Evolutionary conservation across 1,140 invertebrate species (phyloP).

Genomic region (Scaptomyza hsui): DNA sequence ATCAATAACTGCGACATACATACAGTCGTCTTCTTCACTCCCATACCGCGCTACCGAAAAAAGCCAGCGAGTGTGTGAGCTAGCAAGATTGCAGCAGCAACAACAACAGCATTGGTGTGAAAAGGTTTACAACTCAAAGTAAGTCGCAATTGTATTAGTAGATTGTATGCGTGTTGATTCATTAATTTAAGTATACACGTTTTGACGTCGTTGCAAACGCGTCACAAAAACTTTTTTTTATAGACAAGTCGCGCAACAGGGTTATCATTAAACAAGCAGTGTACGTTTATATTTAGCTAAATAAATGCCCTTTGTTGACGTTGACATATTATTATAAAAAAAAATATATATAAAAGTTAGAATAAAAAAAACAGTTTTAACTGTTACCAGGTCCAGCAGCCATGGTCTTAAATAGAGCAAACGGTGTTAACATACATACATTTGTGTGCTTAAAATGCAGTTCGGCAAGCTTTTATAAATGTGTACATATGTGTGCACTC

Average conservation of each 20-base stretch:
- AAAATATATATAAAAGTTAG: background rate
- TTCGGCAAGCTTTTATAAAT: background rate
- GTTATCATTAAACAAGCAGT: conserved; percentile 7
- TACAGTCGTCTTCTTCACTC: conserved; percentile 62
- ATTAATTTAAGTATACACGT: conserved; percentile 36
- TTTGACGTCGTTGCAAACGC: conserved; percentile 15
- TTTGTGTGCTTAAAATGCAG: background rate
- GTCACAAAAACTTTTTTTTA: conserved; percentile 19
- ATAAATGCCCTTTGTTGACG: conserved; percentile 40
- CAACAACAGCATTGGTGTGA: conserved; percentile 56
- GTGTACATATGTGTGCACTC: conserved; percentile 4
- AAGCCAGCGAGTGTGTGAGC: conserved; percentile 39
- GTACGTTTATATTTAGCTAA: conserved; percentile 25
- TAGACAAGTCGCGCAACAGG: conserved; percentile 6
- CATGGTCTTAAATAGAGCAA: conserved; percentile 57
- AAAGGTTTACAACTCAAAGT: conserved; percentile 82
- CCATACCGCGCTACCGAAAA: conserved; percentile 35
- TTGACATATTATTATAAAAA: background rate
- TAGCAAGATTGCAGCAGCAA: conserved; percentile 44
- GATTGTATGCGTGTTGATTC: conserved; percentile 36
- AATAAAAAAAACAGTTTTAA: background rate
- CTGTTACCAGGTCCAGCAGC: background rate
- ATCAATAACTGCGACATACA: conserved; percentile 75
- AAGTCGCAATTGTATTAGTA: conserved; percentile 74
- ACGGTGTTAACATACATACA: conserved; percentile 6